Evolutionary conservation across 2,797 vertebrate genomes (phyloP), one percentile per base, ranked within the genome.

Genomic region (Phrynocephalus guinanensis): DNA sequence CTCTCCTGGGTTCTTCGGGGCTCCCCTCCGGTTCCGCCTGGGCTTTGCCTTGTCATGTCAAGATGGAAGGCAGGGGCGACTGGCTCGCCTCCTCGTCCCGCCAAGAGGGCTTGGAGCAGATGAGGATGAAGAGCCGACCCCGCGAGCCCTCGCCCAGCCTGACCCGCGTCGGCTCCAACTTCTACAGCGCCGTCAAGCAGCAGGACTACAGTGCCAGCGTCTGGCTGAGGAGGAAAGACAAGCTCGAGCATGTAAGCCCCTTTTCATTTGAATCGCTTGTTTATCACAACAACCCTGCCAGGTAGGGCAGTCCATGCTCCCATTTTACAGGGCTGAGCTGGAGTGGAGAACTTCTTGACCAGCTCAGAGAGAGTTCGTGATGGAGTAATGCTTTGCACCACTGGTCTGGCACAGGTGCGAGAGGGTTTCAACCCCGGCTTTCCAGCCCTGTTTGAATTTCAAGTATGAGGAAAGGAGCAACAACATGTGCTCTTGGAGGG

Each of bases 131-230:
- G 95, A 96, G 95, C 96, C 97, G 96, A 94, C 96, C 97, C 89
- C 96, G 96, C 87, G 95, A 97, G 87, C 94, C 96, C 70, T 90
- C 96, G 50, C 89, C 95, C 1, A 96, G 95, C 96, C 94, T 96
- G 90, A 87, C 93, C 94, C 96, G 90, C 91, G 93, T 95, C 95
- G 95, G 96, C 89, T 96, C 95, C 83, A 96, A 97, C 93, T 92
- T 98, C 91, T 98, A 97, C 96, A 97, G 97, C 88, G 94, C 97
- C 10, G 98, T 98, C 94, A 98, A 98, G 95, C 98, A 98, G 96
- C 98, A 98, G 94, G 98, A 98, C 94, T 99, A 99, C 95, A 98
- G 98, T 70, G 98, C 98, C 94, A 96, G 98, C 89, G 97, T 99
- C 92, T 98, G 98, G 98, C 98, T 99, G 90, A 97, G 98, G 90